Percentiles rank a stretch among this genome's conserved stretches.
Evolutionary conservation across 2,888 invertebrate species (phyloP).

Genomic region (Pammene aurita): DNA sequence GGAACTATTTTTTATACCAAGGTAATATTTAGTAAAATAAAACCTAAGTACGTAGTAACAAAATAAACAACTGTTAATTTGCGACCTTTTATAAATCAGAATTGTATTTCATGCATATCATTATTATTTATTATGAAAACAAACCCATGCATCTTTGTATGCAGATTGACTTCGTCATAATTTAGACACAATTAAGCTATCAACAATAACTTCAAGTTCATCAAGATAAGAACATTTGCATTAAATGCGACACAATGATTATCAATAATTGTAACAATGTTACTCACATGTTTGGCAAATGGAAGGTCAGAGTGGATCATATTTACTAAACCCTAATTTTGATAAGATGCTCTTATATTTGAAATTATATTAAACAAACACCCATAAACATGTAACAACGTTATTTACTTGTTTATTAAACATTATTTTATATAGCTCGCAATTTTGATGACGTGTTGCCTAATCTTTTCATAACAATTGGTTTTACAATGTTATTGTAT

Average conservation of each 20-base stretch:
- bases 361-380: conserved; percentile 26
- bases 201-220: conserved; percentile 60
- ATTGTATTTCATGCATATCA: neutral
- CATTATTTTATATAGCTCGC: neutral
- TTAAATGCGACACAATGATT: conserved; percentile 54
- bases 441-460: neutral
- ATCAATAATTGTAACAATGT: conserved; percentile 51
- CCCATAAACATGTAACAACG: conserved; percentile 9
- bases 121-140: conserved; percentile 19
- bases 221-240: conserved; percentile 61
- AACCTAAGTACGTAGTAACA: too few relatives aligned
- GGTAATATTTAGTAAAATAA: too few relatives aligned
- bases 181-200: conserved; percentile 51
- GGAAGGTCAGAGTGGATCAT: conserved; percentile 35
- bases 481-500: too few relatives aligned
- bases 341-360: conserved; percentile 37
- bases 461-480: conserved; percentile 2
- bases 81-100: neutral
- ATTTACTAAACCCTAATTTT: conserved; percentile 29
- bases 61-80: too few relatives aligned
- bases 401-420: neutral
- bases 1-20: too few relatives aligned
- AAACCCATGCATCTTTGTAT: conserved; percentile 42
- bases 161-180: conserved; percentile 36
- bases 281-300: conserved; percentile 51